Conservation (phyloP, 2,888 invertebrate genomes). For the Ophraella communa region DNA sequence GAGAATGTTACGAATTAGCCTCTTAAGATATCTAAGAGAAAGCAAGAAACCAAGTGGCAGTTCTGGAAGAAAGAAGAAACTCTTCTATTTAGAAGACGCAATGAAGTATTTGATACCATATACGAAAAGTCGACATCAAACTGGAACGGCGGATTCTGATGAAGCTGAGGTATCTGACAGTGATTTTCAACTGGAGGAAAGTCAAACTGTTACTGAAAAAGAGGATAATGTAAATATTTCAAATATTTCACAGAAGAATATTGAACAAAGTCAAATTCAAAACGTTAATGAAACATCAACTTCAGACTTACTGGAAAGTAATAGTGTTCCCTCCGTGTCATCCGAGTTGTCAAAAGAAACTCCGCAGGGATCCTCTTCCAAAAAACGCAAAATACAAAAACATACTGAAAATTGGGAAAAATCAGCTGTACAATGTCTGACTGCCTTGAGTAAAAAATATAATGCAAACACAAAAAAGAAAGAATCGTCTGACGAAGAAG, state of each 20-base stretch:
- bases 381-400: conserved; percentile 9
- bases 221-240: conserved; percentile 12
- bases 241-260: neutral
- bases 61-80: conserved; percentile 24
- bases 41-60: conserved; percentile 13
- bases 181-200: conserved; percentile 15
- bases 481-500: conserved; percentile 22
- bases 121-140: conserved; percentile 24
- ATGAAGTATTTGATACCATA: conserved; percentile 21
- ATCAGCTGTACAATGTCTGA: conserved; percentile 16
- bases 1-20: conserved; percentile 20
- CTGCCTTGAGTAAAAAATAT: conserved; percentile 17
- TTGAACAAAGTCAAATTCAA: too few species aligned
- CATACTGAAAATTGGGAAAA: conserved; percentile 25
- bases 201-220: too few species aligned
- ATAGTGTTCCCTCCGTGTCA: too few species aligned
- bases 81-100: conserved; percentile 20
- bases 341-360: too few species aligned
- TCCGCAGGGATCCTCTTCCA: too few species aligned
- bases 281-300: conserved; percentile 11
- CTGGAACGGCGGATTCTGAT: conserved; percentile 21
- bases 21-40: conserved; percentile 20
- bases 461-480: too few species aligned
- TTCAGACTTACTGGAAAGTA: too few species aligned
- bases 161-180: too few species aligned